These are phyloP conservation scores for Upupa epops DNA, from an alignment of 2,113 vertebrate species.

Conservation along the genomic window DNA sequence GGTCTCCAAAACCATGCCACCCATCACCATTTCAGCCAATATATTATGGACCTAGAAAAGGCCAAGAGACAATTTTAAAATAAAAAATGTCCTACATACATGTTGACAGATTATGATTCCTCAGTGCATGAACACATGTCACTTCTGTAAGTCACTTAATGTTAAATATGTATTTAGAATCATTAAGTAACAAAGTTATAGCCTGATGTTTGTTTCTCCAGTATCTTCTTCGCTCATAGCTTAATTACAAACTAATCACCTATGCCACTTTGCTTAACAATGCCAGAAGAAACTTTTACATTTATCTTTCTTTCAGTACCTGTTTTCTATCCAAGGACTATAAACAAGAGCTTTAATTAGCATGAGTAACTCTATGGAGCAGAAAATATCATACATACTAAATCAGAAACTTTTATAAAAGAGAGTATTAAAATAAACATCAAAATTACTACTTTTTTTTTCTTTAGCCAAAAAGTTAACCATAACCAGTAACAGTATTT, in stretches of 20 bases:
- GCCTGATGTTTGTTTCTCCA: background rate
- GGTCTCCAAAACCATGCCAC: slow-evolving; percentile 98
- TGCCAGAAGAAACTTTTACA: background rate
- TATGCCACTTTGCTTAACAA: background rate
- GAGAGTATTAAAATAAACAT: background rate
- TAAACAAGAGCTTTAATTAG: background rate
- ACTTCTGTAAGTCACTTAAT: background rate
- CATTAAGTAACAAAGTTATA: background rate
- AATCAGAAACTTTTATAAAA: background rate
- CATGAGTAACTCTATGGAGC: background rate
- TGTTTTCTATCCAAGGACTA: background rate
- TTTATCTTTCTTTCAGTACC: background rate
- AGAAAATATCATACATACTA: background rate
- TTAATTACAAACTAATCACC: background rate
- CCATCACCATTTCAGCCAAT: slow-evolving; percentile 99
- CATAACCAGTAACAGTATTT: background rate
- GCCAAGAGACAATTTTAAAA: background rate
- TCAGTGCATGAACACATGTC: background rate
- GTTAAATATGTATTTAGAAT: background rate
- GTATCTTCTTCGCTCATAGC: background rate
- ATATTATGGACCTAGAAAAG: slow-evolving; percentile 93
- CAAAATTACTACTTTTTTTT: background rate
- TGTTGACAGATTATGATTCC: background rate
- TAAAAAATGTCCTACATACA: background rate
- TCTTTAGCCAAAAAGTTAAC: background rate